Evolutionary conservation across 2,888 invertebrate genomes (phyloP).

Genomic region (Protophormia terraenovae): DNA sequence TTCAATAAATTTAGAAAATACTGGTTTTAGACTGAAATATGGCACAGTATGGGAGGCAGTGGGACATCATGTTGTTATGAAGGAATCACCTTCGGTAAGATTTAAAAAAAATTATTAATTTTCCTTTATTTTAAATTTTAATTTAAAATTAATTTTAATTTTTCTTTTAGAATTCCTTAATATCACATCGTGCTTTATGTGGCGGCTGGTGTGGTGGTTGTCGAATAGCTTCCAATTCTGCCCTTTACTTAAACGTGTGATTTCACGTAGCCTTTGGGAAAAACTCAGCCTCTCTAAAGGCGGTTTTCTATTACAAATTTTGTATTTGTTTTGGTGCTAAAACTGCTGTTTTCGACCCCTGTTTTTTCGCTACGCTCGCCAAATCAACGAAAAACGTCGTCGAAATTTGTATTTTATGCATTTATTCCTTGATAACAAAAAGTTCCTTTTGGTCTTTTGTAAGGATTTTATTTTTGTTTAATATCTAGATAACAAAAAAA

Average conservation of each 20-base stretch:
- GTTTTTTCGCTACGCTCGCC: conserved; percentile 16
- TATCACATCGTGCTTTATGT: conserved; percentile 85
- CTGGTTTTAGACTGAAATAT: conserved; percentile 84
- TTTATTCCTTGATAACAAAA: conserved; percentile 66
- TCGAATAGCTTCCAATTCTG: conserved; percentile 77
- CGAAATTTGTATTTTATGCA: conserved; percentile 69
- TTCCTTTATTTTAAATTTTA: too few relatives aligned
- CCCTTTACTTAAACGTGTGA: conserved; percentile 83
- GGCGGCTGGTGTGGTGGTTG: conserved; percentile 90
- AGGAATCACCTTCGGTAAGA: conserved; percentile 75
- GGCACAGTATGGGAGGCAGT: conserved; percentile 82
- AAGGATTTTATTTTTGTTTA: conserved; percentile 37
- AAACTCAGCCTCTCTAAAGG: conserved; percentile 86
- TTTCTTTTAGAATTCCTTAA: conserved; percentile 82
- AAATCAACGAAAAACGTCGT: conserved; percentile 14
- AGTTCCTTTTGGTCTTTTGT: conserved; percentile 60
- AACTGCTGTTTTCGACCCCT: conserved; percentile 62
- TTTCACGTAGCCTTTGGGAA: conserved; percentile 81
- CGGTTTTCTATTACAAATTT: conserved; percentile 59
- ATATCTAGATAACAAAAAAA: conserved; percentile 16
- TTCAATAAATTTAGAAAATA: conserved; percentile 86
- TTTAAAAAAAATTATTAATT: neutral
- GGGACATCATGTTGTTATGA: conserved; percentile 76
- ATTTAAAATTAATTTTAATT: neutral
- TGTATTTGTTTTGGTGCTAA: conserved; percentile 68